These are phyloP conservation scores for Pheosia tremula DNA, from an alignment of 2,888 invertebrate genomes.

Conservation along the genomic window DNA sequence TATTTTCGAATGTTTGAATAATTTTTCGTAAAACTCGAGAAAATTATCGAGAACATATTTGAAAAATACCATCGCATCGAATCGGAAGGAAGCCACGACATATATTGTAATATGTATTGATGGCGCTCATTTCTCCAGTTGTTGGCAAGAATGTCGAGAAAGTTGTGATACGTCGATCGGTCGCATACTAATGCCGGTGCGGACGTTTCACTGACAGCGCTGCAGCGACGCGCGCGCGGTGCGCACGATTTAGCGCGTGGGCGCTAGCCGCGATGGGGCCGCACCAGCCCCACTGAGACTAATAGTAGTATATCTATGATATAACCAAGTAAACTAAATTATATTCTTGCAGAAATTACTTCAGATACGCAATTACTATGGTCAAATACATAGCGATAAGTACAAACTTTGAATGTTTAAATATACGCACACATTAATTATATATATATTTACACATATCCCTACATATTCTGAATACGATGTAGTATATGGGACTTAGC, in stretches of 20 bases:
- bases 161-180: slow-evolving; percentile 77
- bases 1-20: not conserved
- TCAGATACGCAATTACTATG: too few relatives aligned
- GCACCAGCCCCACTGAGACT: slow-evolving; percentile 35
- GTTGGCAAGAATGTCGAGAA: slow-evolving; percentile 82
- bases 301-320: too few relatives aligned
- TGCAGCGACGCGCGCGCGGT: slow-evolving; percentile 8
- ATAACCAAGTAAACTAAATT: too few relatives aligned
- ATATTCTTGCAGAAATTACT: too few relatives aligned
- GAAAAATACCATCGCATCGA: not conserved
- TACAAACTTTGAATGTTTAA: too few relatives aligned
- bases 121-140: slow-evolving; percentile 76
- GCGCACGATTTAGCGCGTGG: slow-evolving; percentile 36
- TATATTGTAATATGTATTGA: slow-evolving; percentile 59
- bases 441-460: too few relatives aligned
- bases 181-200: slow-evolving; percentile 77
- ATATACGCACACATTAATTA: too few relatives aligned
- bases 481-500: too few relatives aligned
- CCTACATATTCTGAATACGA: too few relatives aligned
- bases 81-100: slow-evolving; percentile 33
- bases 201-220: slow-evolving; percentile 58
- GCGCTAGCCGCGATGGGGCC: slow-evolving; percentile 31
- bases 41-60: not conserved
- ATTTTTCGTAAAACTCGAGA: too few relatives aligned
- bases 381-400: too few relatives aligned